Percentiles rank a stretch among this genome's conserved stretches.
These are phyloP conservation scores for Megaceryle maxima DNA, from an alignment of 2,113 vertebrate species.

Conservation along the genomic window DNA sequence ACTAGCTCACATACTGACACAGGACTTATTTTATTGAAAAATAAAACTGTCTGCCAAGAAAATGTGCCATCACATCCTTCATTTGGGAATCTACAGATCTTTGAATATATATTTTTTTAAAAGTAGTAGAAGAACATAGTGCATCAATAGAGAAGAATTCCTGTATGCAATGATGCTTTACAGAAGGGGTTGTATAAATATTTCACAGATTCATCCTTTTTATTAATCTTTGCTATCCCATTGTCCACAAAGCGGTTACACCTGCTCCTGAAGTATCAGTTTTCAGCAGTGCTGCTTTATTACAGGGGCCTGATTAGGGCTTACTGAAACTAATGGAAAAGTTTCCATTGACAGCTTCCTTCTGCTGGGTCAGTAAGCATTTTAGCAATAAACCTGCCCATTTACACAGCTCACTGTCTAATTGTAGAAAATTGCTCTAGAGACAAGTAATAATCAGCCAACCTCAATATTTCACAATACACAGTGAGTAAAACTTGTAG, in stretches of 20 bases:
- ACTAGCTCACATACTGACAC: neutral
- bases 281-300: neutral
- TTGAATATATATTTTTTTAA: neutral
- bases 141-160: neutral
- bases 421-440: neutral
- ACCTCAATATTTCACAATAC: constrained; percentile 15
- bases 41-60: neutral
- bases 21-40: neutral
- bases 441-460: constrained; percentile 24
- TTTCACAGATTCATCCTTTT: neutral
- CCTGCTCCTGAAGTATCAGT: neutral
- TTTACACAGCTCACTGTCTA: neutral
- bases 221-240: neutral
- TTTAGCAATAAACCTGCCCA: neutral
- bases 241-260: neutral
- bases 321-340: neutral
- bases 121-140: neutral
- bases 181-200: neutral
- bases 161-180: neutral
- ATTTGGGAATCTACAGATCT: neutral
- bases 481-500: neutral
- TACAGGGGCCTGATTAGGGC: neutral
- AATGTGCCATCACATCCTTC: neutral
- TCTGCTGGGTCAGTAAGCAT: constrained; percentile 2
- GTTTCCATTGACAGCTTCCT: neutral